A percentile compares a stretch with the other conserved stretches of the same genome.
phyloP scores from a whole-genome alignment of 2,888 invertebrate genomes.

The Bembecia ichneumoniformis region DNA sequence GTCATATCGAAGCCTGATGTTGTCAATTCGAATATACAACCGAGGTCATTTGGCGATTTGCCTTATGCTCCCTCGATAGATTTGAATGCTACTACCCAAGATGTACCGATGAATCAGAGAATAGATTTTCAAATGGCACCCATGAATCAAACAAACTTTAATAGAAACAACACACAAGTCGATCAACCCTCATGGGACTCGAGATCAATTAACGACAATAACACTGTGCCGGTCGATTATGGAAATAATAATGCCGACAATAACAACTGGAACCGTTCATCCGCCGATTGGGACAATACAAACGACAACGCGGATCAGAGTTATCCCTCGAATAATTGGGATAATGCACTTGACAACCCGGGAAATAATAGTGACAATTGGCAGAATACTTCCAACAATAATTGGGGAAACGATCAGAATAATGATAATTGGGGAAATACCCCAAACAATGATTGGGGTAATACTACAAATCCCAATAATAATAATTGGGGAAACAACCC shows the following conservation, averaged over 20 bases:
- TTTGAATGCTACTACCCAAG: not conserved
- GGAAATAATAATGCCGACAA: not conserved
- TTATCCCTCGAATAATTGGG: not conserved
- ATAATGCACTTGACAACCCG: not conserved
- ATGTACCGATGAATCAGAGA: not conserved
- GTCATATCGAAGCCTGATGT: conserved; percentile 20
- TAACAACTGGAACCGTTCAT: not conserved
- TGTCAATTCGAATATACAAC: conserved; percentile 35
- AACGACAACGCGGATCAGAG: not conserved
- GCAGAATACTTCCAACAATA: not conserved
- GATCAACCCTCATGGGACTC: not conserved
- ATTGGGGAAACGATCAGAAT: not conserved
- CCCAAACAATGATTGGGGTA: not conserved
- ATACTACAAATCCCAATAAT: too few relatives aligned
- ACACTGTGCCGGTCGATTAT: not conserved
- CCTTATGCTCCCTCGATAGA: conserved; percentile 11
- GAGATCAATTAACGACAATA: not conserved
- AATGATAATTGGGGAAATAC: conserved; percentile 5
- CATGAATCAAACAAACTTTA: conserved; percentile 5
- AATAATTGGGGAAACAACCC: too few relatives aligned
- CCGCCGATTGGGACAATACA: not conserved
- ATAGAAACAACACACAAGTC: not conserved
- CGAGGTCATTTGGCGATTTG: conserved; percentile 50
- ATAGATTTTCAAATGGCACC: not conserved
- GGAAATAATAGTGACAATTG: not conserved